A percentile compares a stretch with the other conserved stretches of the same genome.
Conservation (phyloP, 2,888 invertebrate genomes). For the Entomobrya proxima region DNA sequence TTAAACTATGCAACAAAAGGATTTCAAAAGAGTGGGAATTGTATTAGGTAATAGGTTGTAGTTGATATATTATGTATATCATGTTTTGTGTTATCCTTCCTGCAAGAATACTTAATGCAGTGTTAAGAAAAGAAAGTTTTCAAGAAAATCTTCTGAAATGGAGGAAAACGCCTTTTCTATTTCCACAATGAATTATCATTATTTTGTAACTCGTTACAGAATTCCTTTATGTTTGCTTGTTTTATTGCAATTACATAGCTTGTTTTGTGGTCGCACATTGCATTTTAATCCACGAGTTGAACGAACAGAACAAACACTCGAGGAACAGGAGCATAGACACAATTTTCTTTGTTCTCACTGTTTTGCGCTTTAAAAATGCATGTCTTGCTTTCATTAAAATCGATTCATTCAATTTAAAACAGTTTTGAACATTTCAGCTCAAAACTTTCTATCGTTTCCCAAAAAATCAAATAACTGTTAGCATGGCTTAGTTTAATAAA, state of each 20-base stretch:
- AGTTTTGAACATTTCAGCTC: constrained; percentile 1
- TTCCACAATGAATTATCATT: not conserved
- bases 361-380: not conserved
- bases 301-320: not conserved
- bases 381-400: constrained; percentile 36
- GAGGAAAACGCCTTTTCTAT: constrained; percentile 17
- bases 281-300: not conserved
- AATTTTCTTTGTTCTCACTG: not conserved
- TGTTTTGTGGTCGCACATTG: not conserved
- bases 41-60: too few relatives aligned
- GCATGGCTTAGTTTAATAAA: not conserved
- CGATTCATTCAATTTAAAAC: constrained; percentile 34
- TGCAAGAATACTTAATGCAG: not conserved
- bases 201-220: constrained; percentile 8
- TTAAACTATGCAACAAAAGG: too few relatives aligned
- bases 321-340: not conserved
- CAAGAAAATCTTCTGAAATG: not conserved
- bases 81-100: not conserved
- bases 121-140: constrained; percentile 28
- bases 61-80: too few relatives aligned
- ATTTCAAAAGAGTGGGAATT: too few relatives aligned
- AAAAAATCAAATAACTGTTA: not conserved
- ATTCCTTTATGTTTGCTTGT: not conserved
- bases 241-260: constrained; percentile 14
- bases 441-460: constrained; percentile 28